Percentiles rank a stretch among this genome's conserved stretches.
Conservation (phyloP, 2,113 vertebrate genomes). For the Thunnus thynnus region DNA sequence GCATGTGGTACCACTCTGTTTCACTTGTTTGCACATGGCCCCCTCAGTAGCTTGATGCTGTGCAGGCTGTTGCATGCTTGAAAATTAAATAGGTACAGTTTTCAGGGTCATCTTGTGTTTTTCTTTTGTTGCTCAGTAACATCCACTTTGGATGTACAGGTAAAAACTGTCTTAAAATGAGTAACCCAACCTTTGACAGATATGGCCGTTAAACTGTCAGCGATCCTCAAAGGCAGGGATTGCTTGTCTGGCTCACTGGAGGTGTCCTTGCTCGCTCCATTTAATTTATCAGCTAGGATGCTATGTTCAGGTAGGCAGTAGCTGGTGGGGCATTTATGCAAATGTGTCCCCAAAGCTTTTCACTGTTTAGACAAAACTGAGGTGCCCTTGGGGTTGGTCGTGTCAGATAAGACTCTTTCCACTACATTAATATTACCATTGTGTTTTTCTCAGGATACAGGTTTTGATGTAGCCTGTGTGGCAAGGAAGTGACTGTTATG, state of each 20-base stretch:
- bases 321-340: neutral
- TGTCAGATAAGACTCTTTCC: neutral
- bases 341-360: neutral
- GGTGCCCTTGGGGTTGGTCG: neutral
- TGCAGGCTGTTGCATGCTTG: neutral
- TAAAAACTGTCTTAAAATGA: neutral
- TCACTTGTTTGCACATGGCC: neutral
- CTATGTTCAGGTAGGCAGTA: neutral
- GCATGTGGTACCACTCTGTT: neutral
- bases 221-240: neutral
- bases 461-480: conserved; percentile 18
- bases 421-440: neutral
- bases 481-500: conserved; percentile 37
- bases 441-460: conserved; percentile 1
- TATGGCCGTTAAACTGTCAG: neutral
- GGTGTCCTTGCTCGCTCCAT: neutral
- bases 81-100: neutral
- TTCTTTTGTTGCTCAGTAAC: neutral
- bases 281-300: conserved; percentile 17
- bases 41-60: neutral
- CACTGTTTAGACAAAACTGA: neutral
- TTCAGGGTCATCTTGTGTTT: neutral
- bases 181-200: neutral
- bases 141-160: neutral
- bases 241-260: neutral